Evolutionary conservation across 2,888 invertebrate genomes (phyloP), one percentile per base, ranked within the genome.

Genomic region (Caenorhabditis panamensis): DNA sequence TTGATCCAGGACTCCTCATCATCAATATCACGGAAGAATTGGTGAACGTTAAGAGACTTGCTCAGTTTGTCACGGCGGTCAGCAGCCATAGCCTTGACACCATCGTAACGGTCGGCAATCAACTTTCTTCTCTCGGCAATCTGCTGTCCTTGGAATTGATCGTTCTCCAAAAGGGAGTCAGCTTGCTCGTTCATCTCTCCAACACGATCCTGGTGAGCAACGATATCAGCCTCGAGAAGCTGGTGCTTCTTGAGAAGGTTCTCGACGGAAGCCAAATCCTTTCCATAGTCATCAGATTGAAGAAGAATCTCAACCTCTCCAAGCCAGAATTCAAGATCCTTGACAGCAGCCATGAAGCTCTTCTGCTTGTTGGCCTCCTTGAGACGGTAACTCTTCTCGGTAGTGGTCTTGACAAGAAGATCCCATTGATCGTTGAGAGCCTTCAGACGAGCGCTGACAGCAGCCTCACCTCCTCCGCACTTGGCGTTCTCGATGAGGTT

Each of bases 1-100:
- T 97, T 98, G 92, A 99, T 98, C 98, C 98, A 99, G 8, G 96
- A 96, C 92, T 99, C 98, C 92, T 99, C 98, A 91, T 99, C 98
- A 83, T 98, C 98, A 91, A 99, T 97, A 91, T 99, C 98, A 68
- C 98, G 93, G 94, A 98, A 96, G 95, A 99, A 99, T 93, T 99
- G 98, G 92, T 99, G 98, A 91, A 99, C 94, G 6, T 97, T 97
- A 91, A 97, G 95, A 51, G 98, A 97, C 92, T 99, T 98, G 92
- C 96, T 95, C 77, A 99, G 93, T 37, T 96, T 93, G 9, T 95
- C 95, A 90, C 96, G 95, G 58, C 98, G 94, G 91, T 96, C 95
- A 54, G 95, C 95, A 63, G 97, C 96, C 87, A 97, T 93, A 91
- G 95, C 95, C 83, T 87, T 88, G 59, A 91, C 90, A 41, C 86